Percentiles rank a stretch among this genome's conserved stretches.
These are phyloP conservation scores for Cheilosia pagana DNA, from an alignment of 2,888 invertebrate species.

Conservation along the genomic window DNA sequence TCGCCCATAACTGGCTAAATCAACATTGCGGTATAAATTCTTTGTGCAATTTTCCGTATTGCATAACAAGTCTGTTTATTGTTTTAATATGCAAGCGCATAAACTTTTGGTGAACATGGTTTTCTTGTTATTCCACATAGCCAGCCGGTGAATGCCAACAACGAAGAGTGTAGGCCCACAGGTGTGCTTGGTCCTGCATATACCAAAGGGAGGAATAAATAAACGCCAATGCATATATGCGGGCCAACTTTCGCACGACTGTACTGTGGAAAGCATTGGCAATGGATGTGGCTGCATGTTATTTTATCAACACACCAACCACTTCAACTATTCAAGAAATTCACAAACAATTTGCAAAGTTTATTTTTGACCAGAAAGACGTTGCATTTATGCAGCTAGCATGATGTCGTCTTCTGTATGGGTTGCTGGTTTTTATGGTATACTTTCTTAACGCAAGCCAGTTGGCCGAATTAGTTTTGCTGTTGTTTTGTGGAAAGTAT, in stretches of 20 bases:
- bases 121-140: constrained; percentile 8
- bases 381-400: constrained; percentile 32
- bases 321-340: constrained; percentile 72
- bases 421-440: constrained; percentile 24
- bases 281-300: constrained; percentile 63
- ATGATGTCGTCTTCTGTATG: constrained; percentile 14
- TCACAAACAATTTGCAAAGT: constrained; percentile 70
- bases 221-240: not conserved
- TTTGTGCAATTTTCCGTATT: constrained; percentile 65
- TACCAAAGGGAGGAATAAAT: not conserved
- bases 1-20: constrained; percentile 50
- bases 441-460: constrained; percentile 44
- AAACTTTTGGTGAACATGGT: constrained; percentile 63
- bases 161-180: constrained; percentile 42
- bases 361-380: constrained; percentile 72
- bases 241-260: constrained; percentile 33
- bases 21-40: constrained; percentile 67
- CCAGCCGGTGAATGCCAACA: not conserved
- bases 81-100: constrained; percentile 72
- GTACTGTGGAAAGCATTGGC: constrained; percentile 22
- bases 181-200: constrained; percentile 55
- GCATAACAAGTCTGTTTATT: constrained; percentile 72
- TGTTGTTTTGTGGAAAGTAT: constrained; percentile 47
- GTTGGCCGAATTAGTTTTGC: constrained; percentile 68
- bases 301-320: constrained; percentile 66